A percentile compares a stretch with the other conserved stretches of the same genome.
These are phyloP conservation scores for Tiliqua scincoides DNA, from an alignment of 2,113 vertebrate species.

Conservation along the genomic window DNA sequence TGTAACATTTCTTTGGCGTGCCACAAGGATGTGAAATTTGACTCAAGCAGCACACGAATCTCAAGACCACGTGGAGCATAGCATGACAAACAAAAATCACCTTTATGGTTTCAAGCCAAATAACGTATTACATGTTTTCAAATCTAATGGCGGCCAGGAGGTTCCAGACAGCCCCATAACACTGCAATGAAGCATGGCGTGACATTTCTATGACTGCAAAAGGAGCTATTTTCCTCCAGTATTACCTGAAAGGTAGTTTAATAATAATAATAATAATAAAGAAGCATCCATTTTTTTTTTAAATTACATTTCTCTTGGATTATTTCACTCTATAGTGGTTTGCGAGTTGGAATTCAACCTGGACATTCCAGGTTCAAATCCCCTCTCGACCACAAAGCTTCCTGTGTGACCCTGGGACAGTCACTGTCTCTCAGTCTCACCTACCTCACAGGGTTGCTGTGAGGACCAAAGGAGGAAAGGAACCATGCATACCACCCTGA, in stretches of 20 bases:
- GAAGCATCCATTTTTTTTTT: constrained; percentile 18
- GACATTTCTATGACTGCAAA: constrained; percentile 25
- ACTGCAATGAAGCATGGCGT: not conserved
- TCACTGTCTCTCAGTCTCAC: no score
- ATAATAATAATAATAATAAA: constrained; percentile 2
- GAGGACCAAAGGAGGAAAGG: no score
- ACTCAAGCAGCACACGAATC: constrained; percentile 56
- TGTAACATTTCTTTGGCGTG: constrained; percentile 56
- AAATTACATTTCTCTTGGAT: not conserved
- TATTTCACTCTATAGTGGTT: not conserved
- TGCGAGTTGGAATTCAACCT: no score
- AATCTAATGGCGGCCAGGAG: not conserved
- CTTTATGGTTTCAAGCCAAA: constrained; percentile 72
- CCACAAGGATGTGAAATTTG: constrained; percentile 48
- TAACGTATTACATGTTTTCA: constrained; percentile 37
- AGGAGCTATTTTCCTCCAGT: not conserved
- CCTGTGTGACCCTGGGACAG: no score
- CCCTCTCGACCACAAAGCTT: no score
- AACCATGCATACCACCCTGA: no score
- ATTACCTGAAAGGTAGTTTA: not conserved
- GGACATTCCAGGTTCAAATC: no score
- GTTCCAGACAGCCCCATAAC: constrained; percentile 45
- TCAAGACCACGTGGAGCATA: constrained; percentile 45
- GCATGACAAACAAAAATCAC: constrained; percentile 68
- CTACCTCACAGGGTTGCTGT: no score